Percentiles rank a stretch among this genome's conserved stretches.
phyloP scores from a whole-genome alignment of 2,113 vertebrate genomes.

The Acrocephalus arundinaceus region DNA sequence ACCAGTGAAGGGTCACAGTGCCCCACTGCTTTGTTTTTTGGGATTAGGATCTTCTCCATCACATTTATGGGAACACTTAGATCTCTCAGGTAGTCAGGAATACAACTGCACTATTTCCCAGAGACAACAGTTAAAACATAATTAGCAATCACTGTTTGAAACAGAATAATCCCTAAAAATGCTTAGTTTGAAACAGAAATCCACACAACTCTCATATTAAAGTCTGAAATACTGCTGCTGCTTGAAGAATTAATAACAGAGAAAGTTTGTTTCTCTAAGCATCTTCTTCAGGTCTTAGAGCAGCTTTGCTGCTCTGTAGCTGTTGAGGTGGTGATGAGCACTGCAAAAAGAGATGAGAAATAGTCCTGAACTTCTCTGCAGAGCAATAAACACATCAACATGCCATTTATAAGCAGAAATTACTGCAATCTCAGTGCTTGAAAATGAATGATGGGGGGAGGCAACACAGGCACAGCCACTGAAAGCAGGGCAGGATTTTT shows the following conservation, averaged over 20 bases:
- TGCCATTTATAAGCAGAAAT: background rate
- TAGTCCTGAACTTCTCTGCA: background rate
- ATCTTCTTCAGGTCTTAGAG: background rate
- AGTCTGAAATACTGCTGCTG: background rate
- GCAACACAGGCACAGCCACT: background rate
- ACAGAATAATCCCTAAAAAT: background rate
- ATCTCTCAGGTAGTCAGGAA: background rate
- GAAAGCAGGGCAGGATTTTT: background rate
- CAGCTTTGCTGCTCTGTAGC: background rate
- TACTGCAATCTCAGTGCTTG: background rate
- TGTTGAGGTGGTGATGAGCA: background rate
- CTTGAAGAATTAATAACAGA: background rate
- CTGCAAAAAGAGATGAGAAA: background rate
- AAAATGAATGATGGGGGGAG: background rate
- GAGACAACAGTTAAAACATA: background rate
- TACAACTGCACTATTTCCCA: background rate
- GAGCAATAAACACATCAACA: constrained; percentile 2
- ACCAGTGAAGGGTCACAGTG: background rate
- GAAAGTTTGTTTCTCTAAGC: background rate
- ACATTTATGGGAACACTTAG: background rate
- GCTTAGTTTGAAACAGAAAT: background rate
- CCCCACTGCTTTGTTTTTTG: background rate
- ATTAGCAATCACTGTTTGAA: background rate
- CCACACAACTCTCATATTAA: background rate
- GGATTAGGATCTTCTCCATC: background rate